Base-by-base conservation (phyloP, 2,888 invertebrate species). In the Apoda limacodes region DNA sequence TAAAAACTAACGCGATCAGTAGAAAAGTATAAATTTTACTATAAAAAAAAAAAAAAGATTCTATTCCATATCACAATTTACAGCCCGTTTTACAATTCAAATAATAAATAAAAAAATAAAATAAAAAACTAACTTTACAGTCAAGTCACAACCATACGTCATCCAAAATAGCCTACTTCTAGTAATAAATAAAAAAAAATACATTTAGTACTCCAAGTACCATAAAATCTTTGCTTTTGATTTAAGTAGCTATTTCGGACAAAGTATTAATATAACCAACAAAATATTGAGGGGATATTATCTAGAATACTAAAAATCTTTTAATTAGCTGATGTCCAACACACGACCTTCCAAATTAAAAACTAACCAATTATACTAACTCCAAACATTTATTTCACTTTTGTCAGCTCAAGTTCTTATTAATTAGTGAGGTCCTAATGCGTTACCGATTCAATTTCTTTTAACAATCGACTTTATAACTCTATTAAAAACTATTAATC, bases 91-190 rank as follows among this genome's bases (percentile, higher is more conserved):
- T 32, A 43, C 37, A 40, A n/a, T 25, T 37, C 30, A 42, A 17
- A 20, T 30, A 37, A 49, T 45, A n/a, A 38, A 39, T 34, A 43
- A 45, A 50, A 37, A 39, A 41, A 52, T 48, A 52, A 59, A 52
- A 51, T 47, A 48, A 52, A 52, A 44, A 39, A 39, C 41, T 34
- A 28, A 50, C 43, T 42, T n/a, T n/a, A n/a, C n/a, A n/a, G n/a
- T n/a, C 34, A 45, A 46, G 50, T 60, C 62, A 62, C 60, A 62
- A 62, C 60, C 60, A 35, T 37, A 38, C 51, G 41, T 42, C 43
- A 49, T 45, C 43, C 45, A 48, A 50, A 55, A 58, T 51, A 52
- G 50, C 14, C 31, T 20, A n/a, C n/a, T 42, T 30, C 40, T 40
- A 40, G 30, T 45, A 44, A 50, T 46, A 39, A 47, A 45, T 40